phyloP scores from a whole-genome alignment of 2,888 invertebrate species.

The Augochlorella aurata region DNA sequence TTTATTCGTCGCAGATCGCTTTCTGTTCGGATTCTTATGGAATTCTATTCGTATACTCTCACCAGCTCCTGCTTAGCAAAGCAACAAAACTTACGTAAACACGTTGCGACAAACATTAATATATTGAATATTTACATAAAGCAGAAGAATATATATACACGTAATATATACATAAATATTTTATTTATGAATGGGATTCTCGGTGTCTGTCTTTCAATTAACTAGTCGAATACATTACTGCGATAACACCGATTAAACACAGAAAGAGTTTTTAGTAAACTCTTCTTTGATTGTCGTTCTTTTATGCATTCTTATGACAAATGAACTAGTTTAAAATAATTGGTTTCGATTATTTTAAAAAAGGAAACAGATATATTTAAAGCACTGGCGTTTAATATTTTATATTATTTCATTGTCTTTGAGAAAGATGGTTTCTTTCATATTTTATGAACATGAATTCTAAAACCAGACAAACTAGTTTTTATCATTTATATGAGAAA shows the following conservation, averaged over 20 bases:
- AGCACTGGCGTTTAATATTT: background rate
- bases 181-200: slow-evolving; percentile 68
- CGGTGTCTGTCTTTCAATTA: slow-evolving; percentile 52
- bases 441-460: background rate
- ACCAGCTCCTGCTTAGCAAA: slow-evolving; percentile 74
- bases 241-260: background rate
- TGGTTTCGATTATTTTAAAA: background rate
- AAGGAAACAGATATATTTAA: background rate
- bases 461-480: background rate
- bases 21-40: slow-evolving; percentile 73
- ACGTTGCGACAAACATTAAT: slow-evolving; percentile 67
- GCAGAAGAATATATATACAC: slow-evolving; percentile 66
- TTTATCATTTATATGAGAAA: background rate
- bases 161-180: slow-evolving; percentile 62
- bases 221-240: slow-evolving; percentile 5
- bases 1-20: slow-evolving; percentile 74
- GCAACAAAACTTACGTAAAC: slow-evolving; percentile 63
- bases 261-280: background rate
- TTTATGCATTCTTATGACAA: background rate
- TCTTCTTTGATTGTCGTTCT: background rate
- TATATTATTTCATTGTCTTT: background rate
- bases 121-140: slow-evolving; percentile 75
- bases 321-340: background rate
- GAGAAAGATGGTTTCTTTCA: background rate
- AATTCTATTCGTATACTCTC: slow-evolving; percentile 69